Conservation (phyloP, 2,888 invertebrate species). For the Eumacrocentrus americanus region DNA sequence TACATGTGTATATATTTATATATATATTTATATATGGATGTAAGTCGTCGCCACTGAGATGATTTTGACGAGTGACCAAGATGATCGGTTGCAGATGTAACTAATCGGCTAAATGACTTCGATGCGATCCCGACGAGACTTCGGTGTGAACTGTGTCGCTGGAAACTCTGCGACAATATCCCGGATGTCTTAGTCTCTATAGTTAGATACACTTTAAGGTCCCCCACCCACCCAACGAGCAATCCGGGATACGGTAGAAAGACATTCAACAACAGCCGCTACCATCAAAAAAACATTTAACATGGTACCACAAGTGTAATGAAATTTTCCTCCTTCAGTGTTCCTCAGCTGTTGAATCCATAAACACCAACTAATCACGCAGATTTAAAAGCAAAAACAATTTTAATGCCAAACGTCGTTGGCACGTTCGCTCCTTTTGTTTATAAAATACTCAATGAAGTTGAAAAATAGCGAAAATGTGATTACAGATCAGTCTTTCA, state of each 20-base stretch:
- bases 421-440: too few species aligned
- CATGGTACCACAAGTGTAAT: too few species aligned
- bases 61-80: neutral
- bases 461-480: neutral
- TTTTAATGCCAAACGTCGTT: too few species aligned
- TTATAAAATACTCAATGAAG: too few species aligned
- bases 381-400: too few species aligned
- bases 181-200: slow-evolving; percentile 54
- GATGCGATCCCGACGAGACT: slow-evolving; percentile 54
- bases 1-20: too few species aligned
- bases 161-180: slow-evolving; percentile 57
- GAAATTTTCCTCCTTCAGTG: too few species aligned
- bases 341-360: too few species aligned
- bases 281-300: neutral
- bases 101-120: slow-evolving; percentile 24
- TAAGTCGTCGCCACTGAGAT: neutral
- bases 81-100: neutral
- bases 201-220: slow-evolving; percentile 52
- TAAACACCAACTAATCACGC: too few species aligned
- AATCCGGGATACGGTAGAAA: slow-evolving; percentile 11
- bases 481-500: neutral
- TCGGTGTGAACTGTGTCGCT: slow-evolving; percentile 58
- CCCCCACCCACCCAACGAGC: slow-evolving; percentile 17
- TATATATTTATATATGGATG: too few species aligned
- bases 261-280: slow-evolving; percentile 10